These are phyloP conservation scores for Eupristina koningsbergeri DNA, from an alignment of 1,140 invertebrate species.

Conservation along the genomic window DNA sequence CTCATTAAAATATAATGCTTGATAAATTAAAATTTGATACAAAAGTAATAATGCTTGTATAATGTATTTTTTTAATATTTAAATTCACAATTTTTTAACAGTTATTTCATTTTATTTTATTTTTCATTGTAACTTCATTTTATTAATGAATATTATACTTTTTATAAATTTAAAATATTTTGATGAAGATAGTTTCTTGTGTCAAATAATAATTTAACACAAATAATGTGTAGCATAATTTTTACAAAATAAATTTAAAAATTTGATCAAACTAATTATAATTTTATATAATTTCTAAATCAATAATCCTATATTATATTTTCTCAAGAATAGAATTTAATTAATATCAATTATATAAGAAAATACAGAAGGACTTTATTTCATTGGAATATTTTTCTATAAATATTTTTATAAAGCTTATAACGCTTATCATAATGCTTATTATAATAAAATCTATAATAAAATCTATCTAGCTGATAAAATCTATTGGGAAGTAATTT, in stretches of 20 bases:
- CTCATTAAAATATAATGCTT: background rate
- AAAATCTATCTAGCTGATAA: too few species aligned
- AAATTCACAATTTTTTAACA: too few species aligned
- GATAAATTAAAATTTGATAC: too few species aligned
- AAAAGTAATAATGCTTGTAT: too few species aligned
- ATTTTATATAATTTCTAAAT: background rate
- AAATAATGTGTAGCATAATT: background rate
- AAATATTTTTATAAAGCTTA: conserved; percentile 64
- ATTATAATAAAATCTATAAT: conserved; percentile 52
- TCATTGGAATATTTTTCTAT: conserved; percentile 57
- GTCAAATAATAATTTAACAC: too few species aligned
- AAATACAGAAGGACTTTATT: background rate
- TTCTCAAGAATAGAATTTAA: background rate
- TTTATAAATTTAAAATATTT: too few species aligned
- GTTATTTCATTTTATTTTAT: background rate
- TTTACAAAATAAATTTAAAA: too few species aligned
- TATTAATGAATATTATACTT: background rate
- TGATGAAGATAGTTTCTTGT: too few species aligned
- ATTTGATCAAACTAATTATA: background rate
- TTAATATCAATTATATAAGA: background rate
- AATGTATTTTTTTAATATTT: too few species aligned
- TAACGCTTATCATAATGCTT: conserved; percentile 62
- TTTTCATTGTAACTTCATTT: background rate
- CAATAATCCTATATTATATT: background rate
- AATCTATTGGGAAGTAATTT: conserved; percentile 25